These are phyloP conservation scores for Parnassius mnemosyne DNA, from an alignment of 2,888 invertebrate species.

Conservation along the genomic window DNA sequence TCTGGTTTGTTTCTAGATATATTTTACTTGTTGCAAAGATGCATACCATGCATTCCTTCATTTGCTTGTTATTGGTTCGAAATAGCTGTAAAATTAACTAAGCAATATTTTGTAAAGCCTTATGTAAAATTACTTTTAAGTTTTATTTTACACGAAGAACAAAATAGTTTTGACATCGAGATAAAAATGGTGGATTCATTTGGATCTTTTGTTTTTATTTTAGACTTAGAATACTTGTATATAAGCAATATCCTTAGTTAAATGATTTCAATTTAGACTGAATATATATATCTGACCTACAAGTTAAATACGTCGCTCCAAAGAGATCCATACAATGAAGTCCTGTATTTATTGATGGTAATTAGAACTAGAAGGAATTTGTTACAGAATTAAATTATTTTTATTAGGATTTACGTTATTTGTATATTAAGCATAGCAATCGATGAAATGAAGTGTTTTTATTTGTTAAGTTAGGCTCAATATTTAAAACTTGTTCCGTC, in stretches of 20 bases:
- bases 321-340: slow-evolving; percentile 68
- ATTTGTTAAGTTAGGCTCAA: slow-evolving; percentile 61
- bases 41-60: background rate
- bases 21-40: background rate
- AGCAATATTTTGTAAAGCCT: slow-evolving; percentile 48
- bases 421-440: slow-evolving; percentile 72
- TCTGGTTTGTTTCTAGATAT: background rate
- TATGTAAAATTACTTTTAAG: slow-evolving; percentile 33
- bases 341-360: slow-evolving; percentile 75
- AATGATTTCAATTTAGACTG: slow-evolving; percentile 15
- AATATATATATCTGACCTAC: slow-evolving; percentile 7
- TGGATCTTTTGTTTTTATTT: slow-evolving; percentile 5
- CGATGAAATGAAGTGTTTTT: slow-evolving; percentile 59
- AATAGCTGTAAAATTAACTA: slow-evolving; percentile 61
- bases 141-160: slow-evolving; percentile 11
- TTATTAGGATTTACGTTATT: slow-evolving; percentile 67
- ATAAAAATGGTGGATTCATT: background rate
- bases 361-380: slow-evolving; percentile 65
- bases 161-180: background rate
- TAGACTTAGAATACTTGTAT: background rate
- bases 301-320: slow-evolving; percentile 44
- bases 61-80: slow-evolving; percentile 21
- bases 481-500: slow-evolving; percentile 46
- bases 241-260: background rate
- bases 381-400: slow-evolving; percentile 72